Percentiles rank a stretch among this genome's conserved stretches.
phyloP scores from a whole-genome alignment of 2,113 vertebrate species.

The Xiphias gladius region DNA sequence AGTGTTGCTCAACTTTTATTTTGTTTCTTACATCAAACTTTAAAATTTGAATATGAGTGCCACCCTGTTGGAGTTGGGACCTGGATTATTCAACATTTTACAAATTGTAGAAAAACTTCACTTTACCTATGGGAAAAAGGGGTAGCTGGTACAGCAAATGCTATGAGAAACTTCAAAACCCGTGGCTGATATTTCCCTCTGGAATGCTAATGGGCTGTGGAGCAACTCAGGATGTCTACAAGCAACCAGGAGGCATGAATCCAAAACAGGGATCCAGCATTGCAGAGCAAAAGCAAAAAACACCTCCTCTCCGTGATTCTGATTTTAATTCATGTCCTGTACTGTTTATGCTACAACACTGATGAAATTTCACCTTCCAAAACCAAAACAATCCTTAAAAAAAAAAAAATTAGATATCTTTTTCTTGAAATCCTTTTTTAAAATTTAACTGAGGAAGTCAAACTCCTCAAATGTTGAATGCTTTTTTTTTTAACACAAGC shows the following conservation, averaged over 20 bases:
- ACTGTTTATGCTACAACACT: background rate
- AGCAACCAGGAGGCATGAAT: conserved; percentile 1
- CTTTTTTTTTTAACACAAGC: background rate
- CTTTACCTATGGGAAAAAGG: background rate
- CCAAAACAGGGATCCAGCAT: background rate
- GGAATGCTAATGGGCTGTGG: conserved; percentile 6
- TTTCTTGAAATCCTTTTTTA: background rate
- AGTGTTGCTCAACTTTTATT: background rate
- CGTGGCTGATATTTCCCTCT: background rate
- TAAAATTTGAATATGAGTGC: background rate
- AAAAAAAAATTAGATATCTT: too few species aligned
- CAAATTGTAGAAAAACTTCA: conserved; percentile 14
- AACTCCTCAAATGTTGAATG: background rate
- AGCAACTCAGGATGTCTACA: background rate
- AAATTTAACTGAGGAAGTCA: background rate
- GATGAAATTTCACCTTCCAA: background rate
- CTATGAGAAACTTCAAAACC: conserved; percentile 13
- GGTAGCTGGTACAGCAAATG: conserved; percentile 33
- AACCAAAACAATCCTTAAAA: background rate
- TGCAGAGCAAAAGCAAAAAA: background rate
- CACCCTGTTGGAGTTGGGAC: background rate
- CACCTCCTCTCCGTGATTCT: background rate
- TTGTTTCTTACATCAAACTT: background rate
- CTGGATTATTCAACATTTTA: conserved; percentile 12
- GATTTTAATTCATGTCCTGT: background rate